Conservation (phyloP, 2,113 vertebrate genomes). For the Rhineura floridana region DNA sequence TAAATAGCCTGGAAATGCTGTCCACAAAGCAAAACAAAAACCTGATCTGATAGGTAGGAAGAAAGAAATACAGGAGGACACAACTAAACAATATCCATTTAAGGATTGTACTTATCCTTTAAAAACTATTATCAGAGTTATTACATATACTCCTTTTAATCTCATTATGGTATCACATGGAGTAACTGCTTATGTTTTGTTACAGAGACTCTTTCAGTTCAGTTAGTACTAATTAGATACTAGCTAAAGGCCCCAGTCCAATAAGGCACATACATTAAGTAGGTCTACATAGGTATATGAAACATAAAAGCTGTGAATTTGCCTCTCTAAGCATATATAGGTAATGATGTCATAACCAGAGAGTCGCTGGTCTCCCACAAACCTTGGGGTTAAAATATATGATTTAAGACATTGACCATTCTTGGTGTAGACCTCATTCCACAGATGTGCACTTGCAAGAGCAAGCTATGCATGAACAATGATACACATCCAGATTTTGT, state of each 20-base stretch:
- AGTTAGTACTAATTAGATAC: background rate
- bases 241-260: background rate
- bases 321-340: background rate
- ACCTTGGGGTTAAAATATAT: background rate
- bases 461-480: background rate
- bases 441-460: background rate
- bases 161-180: no score
- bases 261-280: background rate
- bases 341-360: background rate
- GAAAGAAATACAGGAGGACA: background rate
- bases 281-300: background rate
- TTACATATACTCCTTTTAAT: background rate
- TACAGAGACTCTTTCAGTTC: background rate
- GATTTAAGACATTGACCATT: background rate
- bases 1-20: background rate
- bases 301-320: background rate
- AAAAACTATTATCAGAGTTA: background rate
- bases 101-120: background rate
- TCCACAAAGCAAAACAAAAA: background rate
- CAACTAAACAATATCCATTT: accelerated
- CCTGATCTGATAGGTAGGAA: constrained; percentile 28
- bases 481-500: background rate
- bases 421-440: background rate
- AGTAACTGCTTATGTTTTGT: background rate
- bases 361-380: background rate